Conservation (phyloP, 2,113 vertebrate species). For the Ondatra zibethicus region DNA sequence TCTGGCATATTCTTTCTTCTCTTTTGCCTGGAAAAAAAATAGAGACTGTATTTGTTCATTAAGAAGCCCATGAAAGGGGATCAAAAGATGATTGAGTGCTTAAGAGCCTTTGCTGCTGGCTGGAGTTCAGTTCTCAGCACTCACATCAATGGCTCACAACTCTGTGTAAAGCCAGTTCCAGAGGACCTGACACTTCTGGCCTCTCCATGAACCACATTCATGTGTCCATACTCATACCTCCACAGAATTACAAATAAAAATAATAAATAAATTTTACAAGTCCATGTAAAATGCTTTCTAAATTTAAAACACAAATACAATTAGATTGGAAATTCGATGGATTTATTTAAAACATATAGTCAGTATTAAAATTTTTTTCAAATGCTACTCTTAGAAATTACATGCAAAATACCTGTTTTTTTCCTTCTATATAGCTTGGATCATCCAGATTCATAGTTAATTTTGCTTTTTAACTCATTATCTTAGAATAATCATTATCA, state of each 20-base stretch:
- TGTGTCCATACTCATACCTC: background rate
- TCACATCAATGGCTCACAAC: no score
- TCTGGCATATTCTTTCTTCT: constrained; percentile 96
- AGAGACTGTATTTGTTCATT: constrained; percentile 51
- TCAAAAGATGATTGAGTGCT: background rate
- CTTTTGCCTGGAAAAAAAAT: constrained; percentile 92
- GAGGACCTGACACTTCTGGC: background rate
- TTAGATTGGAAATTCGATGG: constrained; percentile 18
- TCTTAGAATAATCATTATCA: constrained; percentile 34
- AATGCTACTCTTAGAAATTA: background rate
- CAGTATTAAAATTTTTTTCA: background rate
- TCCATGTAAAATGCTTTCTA: background rate
- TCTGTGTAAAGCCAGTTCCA: no score
- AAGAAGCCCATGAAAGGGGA: background rate
- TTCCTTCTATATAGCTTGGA: background rate
- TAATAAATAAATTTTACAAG: no score
- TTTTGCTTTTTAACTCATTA: background rate
- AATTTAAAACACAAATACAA: background rate
- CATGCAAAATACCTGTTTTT: constrained; percentile 44
- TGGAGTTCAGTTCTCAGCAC: background rate
- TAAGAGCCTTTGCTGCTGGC: background rate
- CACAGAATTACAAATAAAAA: background rate
- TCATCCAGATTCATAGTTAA: background rate
- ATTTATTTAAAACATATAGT: constrained; percentile 15
- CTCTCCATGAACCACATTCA: background rate